These are phyloP conservation scores for Saguinus midas DNA, from an alignment of 2,113 vertebrate genomes.

Conservation along the genomic window DNA sequence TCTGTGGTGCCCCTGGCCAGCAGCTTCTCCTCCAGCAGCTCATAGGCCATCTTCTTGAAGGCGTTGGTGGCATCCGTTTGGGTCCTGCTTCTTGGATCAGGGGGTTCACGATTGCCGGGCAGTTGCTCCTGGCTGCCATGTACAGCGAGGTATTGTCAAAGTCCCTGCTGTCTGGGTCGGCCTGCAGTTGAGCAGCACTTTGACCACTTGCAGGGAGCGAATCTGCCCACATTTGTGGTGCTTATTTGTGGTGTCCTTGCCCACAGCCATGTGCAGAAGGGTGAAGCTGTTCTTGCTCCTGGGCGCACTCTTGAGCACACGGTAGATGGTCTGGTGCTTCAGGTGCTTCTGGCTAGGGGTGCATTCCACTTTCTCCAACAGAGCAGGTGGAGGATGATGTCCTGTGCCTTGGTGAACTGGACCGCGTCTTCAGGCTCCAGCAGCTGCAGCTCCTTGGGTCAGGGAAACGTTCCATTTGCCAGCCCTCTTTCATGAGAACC, in stretches of 20 bases:
- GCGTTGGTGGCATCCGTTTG: conserved; percentile 94
- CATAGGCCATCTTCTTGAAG: conserved; percentile 90
- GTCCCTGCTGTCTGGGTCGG: conserved; percentile 91
- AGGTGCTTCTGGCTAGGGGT: conserved; percentile 90
- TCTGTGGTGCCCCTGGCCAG: conserved; percentile 88
- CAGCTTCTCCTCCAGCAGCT: conserved; percentile 92
- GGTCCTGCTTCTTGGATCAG: conserved; percentile 82
- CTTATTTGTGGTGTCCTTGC: conserved; percentile 81
- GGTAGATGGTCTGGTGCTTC: conserved; percentile 93
- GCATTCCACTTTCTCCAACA: conserved; percentile 93
- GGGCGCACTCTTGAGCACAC: conserved; percentile 91
- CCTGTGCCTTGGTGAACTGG: conserved; percentile 93
- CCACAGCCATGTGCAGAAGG: conserved; percentile 93
- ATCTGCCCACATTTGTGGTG: conserved; percentile 91
- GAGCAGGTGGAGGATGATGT: conserved; percentile 94
- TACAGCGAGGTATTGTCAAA: conserved; percentile 92
- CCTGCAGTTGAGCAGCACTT: conserved; percentile 91
- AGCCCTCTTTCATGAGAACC: conserved; percentile 91
- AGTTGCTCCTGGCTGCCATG: conserved; percentile 87
- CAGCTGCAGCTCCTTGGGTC: conserved; percentile 84
- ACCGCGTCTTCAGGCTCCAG: conserved; percentile 87
- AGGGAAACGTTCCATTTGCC: conserved; percentile 88
- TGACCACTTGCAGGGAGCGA: conserved; percentile 90
- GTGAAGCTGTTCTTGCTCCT: conserved; percentile 90
- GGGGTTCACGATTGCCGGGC: conserved; percentile 88